Percentiles rank a stretch among this genome's conserved stretches.
Conservation (phyloP, 2,888 invertebrate genomes). For the Nymphalis c-album region DNA sequence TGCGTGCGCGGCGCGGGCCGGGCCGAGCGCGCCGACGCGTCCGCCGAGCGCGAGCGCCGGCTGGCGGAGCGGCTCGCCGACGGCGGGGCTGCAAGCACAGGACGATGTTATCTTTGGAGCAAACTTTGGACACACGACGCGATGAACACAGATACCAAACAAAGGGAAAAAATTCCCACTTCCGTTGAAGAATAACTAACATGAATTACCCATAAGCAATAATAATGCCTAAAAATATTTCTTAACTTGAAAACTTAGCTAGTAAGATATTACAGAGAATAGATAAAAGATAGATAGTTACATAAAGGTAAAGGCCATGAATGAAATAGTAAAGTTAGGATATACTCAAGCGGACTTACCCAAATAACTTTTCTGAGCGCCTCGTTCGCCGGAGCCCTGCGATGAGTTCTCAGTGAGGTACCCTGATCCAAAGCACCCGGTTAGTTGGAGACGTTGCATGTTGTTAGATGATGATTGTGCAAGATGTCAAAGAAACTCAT, state of each 20-base stretch:
- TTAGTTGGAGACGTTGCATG: conserved; percentile 54
- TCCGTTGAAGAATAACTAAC: too few species aligned
- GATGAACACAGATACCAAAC: too few species aligned
- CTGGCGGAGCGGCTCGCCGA: conserved; percentile 40
- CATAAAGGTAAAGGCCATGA: neutral
- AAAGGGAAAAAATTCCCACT: too few species aligned
- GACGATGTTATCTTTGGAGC: too few species aligned
- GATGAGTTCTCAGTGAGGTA: conserved; percentile 76
- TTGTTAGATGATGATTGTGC: conserved; percentile 31
- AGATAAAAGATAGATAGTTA: neutral
- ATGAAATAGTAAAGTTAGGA: conserved; percentile 5
- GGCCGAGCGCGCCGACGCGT: conserved; percentile 51
- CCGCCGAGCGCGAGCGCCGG: conserved; percentile 38
- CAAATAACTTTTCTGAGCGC: conserved; percentile 48
- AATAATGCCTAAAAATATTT: too few species aligned
- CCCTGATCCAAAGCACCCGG: conserved; percentile 76
- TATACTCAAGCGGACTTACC: conserved; percentile 53
- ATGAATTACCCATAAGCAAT: too few species aligned
- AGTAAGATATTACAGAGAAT: too few species aligned
- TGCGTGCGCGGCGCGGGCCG: conserved; percentile 40
- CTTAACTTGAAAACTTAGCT: too few species aligned
- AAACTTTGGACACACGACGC: too few species aligned
- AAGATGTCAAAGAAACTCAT: neutral
- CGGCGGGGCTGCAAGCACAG: conserved; percentile 44
- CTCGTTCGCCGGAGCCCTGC: conserved; percentile 62